Conservation (phyloP, 1,140 invertebrate genomes). For the Zaprionus davidi region DNA sequence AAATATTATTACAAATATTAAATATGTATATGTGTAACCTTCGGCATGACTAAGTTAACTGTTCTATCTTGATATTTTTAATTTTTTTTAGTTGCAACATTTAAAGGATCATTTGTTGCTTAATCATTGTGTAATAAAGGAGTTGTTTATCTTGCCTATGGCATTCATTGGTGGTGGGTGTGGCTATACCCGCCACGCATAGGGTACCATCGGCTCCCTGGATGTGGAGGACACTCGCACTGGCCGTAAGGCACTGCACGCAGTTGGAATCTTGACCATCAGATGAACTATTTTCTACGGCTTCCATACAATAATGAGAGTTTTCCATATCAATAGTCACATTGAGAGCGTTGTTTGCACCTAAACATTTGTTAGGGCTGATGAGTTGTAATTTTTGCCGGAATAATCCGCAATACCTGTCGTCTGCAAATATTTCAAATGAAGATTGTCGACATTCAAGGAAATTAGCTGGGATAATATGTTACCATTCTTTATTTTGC, state of each 20-base stretch:
- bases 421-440: background rate
- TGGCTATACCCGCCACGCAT: constrained; percentile 48
- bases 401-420: background rate
- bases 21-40: background rate
- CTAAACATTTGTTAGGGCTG: background rate
- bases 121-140: constrained; percentile 27
- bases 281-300: background rate
- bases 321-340: background rate
- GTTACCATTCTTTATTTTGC: background rate
- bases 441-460: background rate
- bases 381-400: background rate
- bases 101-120: too few species aligned
- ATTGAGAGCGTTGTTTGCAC: background rate
- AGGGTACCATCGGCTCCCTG: background rate
- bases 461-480: background rate
- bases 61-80: background rate
- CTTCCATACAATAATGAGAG: constrained; percentile 10
- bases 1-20: background rate
- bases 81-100: too few species aligned
- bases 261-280: background rate
- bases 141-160: background rate
- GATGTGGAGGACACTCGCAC: constrained; percentile 39
- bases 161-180: constrained; percentile 41
- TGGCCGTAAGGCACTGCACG: constrained; percentile 25
- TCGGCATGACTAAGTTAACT: too few species aligned